Base-by-base conservation (phyloP, 2,888 invertebrate species). In the Mythimna pallens region DNA sequence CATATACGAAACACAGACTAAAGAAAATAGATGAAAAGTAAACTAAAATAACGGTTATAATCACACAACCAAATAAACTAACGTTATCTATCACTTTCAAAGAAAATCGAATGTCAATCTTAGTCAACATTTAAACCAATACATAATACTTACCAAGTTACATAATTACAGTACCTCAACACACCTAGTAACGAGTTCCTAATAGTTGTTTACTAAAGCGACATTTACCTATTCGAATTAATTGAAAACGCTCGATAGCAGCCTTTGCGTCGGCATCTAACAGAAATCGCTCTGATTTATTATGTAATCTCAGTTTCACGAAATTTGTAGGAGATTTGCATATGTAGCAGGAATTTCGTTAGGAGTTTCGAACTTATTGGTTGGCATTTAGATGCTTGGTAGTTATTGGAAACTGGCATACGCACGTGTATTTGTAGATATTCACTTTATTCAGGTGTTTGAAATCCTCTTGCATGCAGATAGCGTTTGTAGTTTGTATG, bases 261-360 rank as follows among this genome's bases (percentile, higher is more conserved):
- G 14, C 68, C 78, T 79, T 76, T 68, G 70, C 61, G 68, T 71
- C 63, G 70, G 66, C 79, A 79, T 65, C 78, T 73, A 76, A 80
- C 82, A 80, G 83, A 84, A 86, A 85, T 84, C 79, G 73, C 69
- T 17, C 80, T 84, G 86, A 89, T 88, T 89, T 86, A 89, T 88
- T 87, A 87, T 85, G 87, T 85, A 88, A 84, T 86, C 84, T 86
- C 84, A 89, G 88, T 88, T 84, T 77, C 80, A 76, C 81, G 66
- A 81, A 86, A 88, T 88, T 89, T 85, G 79, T 73, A 71, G 78
- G 77, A 80, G 86, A 87, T 89, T 89, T 89, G 86, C 89, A 88
- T 88, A 72, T 73, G 88, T 87, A 80, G 87, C 85, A 76, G 73
- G 70, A 81, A 86, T 84, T 88, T 87, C 81, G 79, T 83, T 78